Evolutionary conservation across 2,797 vertebrate species (phyloP), one percentile per base, ranked within the genome.

Genomic region (Austrolebias charrua): DNA sequence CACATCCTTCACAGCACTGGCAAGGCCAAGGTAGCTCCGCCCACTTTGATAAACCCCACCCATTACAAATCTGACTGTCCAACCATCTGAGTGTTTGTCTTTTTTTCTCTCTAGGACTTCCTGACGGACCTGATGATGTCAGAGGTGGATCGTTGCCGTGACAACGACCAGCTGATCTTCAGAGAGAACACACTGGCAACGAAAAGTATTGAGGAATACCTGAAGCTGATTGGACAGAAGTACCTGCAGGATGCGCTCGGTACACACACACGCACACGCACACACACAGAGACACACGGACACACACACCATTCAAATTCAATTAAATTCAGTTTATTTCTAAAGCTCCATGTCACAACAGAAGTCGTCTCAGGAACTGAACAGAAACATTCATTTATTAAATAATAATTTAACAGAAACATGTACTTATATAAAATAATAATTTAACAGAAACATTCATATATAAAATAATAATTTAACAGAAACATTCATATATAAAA

Each of bases 71-170:
- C 12, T 40, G 4, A 29, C 18, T 3, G 8, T 12, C 18, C 61
- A 29, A 40, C 38, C 43, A 66, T 58, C 8, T 68, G 46, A 24
- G 24, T 24, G 24, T 24, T 24, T 24, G 24, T 67, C 16, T 38
- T 61, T 11, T 10, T 12, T 29, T 55, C 10, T 59, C 33, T 68
- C 8, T 88, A 98, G 97, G 97, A 98, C 81, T 98, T 98, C 83
- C 86, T 98, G 80, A 97, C 96, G 0, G 97, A 98, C 73, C 83
- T 98, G 83, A 96, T 98, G 91, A 98, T 98, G 96, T 96, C 96
- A 14, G 97, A 98, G 80, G 94, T 98, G 1, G 96, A 98, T 84
- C 94, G 96, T 28, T 98, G 96, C 68, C 96, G 94, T 50, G 97
- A 98, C 42, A 96, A 98, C 0, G 97, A 98, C 60, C 95, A 95